Evolutionary conservation across 2,797 vertebrate genomes (phyloP).

Genomic region (Gallinago stenura): DNA sequence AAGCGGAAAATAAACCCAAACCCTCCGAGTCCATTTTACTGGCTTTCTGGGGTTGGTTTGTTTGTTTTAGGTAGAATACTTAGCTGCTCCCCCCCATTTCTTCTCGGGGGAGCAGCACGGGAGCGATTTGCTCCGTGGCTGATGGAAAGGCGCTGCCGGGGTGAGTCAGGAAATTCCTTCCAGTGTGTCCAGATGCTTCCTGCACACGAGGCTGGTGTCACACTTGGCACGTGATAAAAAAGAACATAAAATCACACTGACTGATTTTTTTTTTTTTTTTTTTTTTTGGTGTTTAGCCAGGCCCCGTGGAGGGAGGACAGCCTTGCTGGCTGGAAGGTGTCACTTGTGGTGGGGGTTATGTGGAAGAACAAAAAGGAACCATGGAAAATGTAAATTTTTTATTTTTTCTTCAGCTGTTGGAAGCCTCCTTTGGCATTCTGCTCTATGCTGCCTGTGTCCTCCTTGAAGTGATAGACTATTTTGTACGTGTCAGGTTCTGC

Average conservation of each 20-base stretch:
- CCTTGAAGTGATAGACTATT: neutral
- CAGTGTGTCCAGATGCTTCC: conserved; percentile 62
- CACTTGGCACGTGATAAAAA: neutral
- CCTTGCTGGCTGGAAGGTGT: neutral
- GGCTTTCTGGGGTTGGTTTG: neutral
- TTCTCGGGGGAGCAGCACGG: neutral
- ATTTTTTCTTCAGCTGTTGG: neutral
- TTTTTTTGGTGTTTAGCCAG: neutral
- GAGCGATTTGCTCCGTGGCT: neutral
- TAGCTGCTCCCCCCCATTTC: neutral
- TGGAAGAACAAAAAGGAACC: neutral
- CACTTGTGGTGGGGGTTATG: neutral
- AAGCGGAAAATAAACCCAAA: neutral
- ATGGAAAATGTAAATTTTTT: neutral
- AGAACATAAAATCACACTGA: neutral
- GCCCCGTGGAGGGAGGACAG: neutral
- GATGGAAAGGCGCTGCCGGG: neutral
- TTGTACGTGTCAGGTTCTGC: neutral
- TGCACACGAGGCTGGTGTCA: conserved; percentile 40
- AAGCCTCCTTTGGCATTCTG: neutral
- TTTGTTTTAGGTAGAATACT: neutral
- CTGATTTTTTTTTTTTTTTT: conserved; percentile 15
- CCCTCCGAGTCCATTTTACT: neutral
- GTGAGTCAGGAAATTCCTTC: conserved; percentile 52
- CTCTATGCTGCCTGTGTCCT: neutral